Base-by-base conservation (phyloP, 2,888 invertebrate species). In the Acanthopleura granulata region DNA sequence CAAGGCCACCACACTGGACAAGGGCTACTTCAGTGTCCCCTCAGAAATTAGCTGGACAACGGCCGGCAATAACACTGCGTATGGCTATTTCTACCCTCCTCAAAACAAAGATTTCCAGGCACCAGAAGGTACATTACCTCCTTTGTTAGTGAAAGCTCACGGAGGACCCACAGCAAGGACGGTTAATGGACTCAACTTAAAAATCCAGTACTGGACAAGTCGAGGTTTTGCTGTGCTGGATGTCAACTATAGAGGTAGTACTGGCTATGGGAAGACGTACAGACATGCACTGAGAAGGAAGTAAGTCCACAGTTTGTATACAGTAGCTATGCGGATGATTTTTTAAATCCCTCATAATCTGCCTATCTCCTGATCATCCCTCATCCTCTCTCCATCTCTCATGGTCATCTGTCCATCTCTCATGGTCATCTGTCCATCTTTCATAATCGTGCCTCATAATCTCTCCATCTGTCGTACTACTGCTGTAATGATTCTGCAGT, bases 191-290 rank as follows among this genome's bases (percentile, higher is more conserved):
- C 82, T 91, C 15, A 87, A 87, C 77, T 79, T 91, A 49, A 86
- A 86, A 77, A 88, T 88, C 40, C 91, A 91, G 82, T 91, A 89
- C 80, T 90, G 85, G 78, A 90, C 90, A 6, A 86, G 84, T 29
- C 84, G 90, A n/a, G 91, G 91, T n/a, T 89, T 91, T 81, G 91
- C 90, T 22, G 86, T 91, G 0, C 85, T 91, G 51, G 90, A 91
- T 84, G 89, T 91, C 12, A 89, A 91, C 81, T 91, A 91, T 81
- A 82, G 91, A 22, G 91, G 91, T 29, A 90, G 90, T 66, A 90
- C 90, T 27, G 91, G 91, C 11, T 90, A 87, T 80, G 91, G 91
- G 27, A 85, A 87, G 22, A 77, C 82, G 11, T 91, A 91, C 83
- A 81, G 91, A 49, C 82, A 89, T 72, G 81, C 83, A 78, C 86